phyloP scores from a whole-genome alignment of 2,888 invertebrate species.

The Clepsis dumicolana region DNA sequence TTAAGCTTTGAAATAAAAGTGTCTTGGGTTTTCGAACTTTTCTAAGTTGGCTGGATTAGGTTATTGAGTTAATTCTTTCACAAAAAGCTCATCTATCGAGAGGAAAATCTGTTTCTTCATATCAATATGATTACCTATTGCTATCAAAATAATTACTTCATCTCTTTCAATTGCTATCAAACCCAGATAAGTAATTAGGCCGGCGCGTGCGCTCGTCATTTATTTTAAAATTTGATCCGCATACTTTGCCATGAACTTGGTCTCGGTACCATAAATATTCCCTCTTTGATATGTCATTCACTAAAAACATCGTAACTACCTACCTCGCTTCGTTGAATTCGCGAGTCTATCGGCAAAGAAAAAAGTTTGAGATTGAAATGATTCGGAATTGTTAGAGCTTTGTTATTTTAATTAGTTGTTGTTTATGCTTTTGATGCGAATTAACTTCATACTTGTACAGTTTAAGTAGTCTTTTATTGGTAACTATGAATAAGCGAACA shows the following conservation, averaged over 20 bases:
- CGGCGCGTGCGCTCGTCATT: constrained; percentile 53
- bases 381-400: not conserved
- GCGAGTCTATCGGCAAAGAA: not conserved
- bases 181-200: constrained; percentile 22
- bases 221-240: constrained; percentile 49
- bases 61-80: too few species aligned
- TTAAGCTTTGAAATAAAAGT: too few species aligned
- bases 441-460: not conserved
- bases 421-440: not conserved
- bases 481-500: constrained; percentile 1
- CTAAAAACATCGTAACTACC: not conserved
- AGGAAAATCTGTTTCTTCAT: too few species aligned
- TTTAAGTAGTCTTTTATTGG: not conserved
- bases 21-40: too few species aligned
- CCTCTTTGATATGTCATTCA: constrained; percentile 12
- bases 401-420: not conserved
- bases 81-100: too few species aligned
- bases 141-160: constrained; percentile 3
- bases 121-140: constrained; percentile 9
- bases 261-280: constrained; percentile 49
- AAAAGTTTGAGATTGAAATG: not conserved
- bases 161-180: not conserved
- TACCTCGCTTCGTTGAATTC: not conserved
- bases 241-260: constrained; percentile 58
- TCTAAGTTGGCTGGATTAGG: too few species aligned